Conservation (phyloP, 2,888 invertebrate genomes). For the Cryptops parisi region DNA sequence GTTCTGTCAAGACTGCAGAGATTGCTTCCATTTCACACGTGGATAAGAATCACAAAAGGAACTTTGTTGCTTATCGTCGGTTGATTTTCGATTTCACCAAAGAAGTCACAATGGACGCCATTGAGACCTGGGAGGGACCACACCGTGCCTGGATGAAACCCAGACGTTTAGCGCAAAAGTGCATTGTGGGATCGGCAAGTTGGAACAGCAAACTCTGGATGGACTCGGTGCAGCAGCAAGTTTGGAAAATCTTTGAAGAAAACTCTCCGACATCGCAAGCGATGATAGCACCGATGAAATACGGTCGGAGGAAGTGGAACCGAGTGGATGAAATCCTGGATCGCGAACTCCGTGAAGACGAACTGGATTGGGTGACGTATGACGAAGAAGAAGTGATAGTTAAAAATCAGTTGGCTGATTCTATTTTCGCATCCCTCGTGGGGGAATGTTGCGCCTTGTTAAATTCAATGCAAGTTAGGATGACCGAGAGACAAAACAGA, state of each 20-base stretch:
- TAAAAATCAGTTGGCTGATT: conserved; percentile 41
- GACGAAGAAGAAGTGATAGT: conserved; percentile 53
- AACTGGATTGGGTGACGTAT: conserved; percentile 57
- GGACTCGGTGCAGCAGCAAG: background rate
- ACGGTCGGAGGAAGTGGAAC: conserved; percentile 40
- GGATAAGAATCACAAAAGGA: no score
- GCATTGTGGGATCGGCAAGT: no score
- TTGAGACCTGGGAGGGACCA: background rate
- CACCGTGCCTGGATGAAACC: background rate
- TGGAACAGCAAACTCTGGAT: background rate
- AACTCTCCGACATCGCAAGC: background rate
- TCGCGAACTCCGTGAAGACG: conserved; percentile 53
- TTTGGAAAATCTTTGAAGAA: background rate
- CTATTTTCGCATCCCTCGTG: conserved; percentile 42
- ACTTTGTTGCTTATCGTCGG: conserved; percentile 1
- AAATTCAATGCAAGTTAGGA: no score
- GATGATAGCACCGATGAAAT: background rate
- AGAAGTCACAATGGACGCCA: conserved; percentile 28
- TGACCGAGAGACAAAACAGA: no score
- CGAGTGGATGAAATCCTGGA: conserved; percentile 56
- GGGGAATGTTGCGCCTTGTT: no score
- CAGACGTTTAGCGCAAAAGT: background rate
- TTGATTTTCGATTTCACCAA: conserved; percentile 31
- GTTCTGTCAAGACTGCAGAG: background rate
- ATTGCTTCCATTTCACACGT: no score